Evolutionary conservation across 35 echinoderm and acorn worm genomes (phyloP).

Genomic region (Apostichopus parvimensis): DNA sequence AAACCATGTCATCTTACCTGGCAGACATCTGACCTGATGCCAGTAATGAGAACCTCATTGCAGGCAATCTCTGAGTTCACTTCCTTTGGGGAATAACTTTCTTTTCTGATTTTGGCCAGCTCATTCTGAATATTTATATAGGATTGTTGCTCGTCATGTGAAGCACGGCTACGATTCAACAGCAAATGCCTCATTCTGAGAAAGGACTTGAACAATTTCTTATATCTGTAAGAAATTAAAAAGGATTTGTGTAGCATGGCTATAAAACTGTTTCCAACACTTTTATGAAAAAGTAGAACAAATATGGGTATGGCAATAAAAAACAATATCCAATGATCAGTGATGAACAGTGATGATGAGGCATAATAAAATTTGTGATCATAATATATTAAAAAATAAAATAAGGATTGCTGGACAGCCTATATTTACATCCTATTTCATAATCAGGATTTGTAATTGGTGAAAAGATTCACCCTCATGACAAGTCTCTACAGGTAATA

Average conservation of each 20-base stretch:
- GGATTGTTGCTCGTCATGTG: slow-evolving; percentile 13
- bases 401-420: no score
- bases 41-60: slow-evolving; percentile 63
- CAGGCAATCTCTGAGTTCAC: slow-evolving; percentile 85
- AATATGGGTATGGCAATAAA: no score
- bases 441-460: no score
- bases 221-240: slow-evolving; percentile 64
- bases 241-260: not conserved
- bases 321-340: no score
- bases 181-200: slow-evolving; percentile 80
- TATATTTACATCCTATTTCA: no score
- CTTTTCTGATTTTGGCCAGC: slow-evolving; percentile 10
- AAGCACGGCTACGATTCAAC: slow-evolving; percentile 62
- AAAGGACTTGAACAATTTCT: slow-evolving; percentile 79
- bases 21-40: slow-evolving; percentile 85
- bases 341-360: no score
- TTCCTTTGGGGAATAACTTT: slow-evolving; percentile 10
- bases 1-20: slow-evolving; percentile 60
- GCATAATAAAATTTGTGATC: no score
- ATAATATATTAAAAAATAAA: no score
- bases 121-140: slow-evolving; percentile 35
- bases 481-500: no score
- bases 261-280: no score
- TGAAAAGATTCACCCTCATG: no score
- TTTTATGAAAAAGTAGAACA: no score